phyloP scores from a whole-genome alignment of 2,113 vertebrate genomes.

The Erinaceus europaeus region DNA sequence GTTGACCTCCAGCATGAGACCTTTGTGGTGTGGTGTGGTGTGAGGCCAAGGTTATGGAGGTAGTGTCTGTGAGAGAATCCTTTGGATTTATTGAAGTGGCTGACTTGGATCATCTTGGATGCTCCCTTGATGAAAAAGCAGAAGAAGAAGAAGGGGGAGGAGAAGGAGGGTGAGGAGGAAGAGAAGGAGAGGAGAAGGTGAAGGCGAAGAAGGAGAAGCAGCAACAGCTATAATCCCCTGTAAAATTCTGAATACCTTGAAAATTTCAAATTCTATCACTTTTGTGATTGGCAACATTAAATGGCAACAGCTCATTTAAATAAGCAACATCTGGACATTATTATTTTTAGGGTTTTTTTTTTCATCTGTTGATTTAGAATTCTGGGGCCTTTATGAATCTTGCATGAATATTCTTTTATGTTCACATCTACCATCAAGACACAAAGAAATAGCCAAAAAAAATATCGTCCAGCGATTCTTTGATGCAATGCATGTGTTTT shows the following conservation, averaged over 20 bases:
- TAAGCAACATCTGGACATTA: constrained; percentile 85
- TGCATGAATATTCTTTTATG: constrained; percentile 75
- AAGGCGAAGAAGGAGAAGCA: no score
- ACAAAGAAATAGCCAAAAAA: constrained; percentile 73
- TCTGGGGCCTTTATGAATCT: constrained; percentile 78
- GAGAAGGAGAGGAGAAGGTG: no score
- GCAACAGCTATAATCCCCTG: constrained; percentile 44
- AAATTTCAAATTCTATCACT: constrained; percentile 74
- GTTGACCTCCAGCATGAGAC: neutral
- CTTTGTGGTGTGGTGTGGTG: no score
- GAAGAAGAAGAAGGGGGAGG: no score
- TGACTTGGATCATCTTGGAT: constrained; percentile 44
- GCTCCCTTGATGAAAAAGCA: constrained; percentile 35
- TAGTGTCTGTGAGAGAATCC: neutral
- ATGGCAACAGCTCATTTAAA: constrained; percentile 83
- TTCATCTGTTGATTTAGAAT: constrained; percentile 83
- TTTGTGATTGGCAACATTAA: constrained; percentile 78
- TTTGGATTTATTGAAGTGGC: constrained; percentile 56
- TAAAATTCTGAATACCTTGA: constrained; percentile 72
- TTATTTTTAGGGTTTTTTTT: constrained; percentile 84
- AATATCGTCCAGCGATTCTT: constrained; percentile 59
- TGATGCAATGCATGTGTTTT: constrained; percentile 59
- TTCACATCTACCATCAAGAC: constrained; percentile 66
- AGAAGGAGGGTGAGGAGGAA: no score
- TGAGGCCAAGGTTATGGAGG: constrained; percentile 7